Percentiles rank a stretch among this genome's conserved stretches.
phyloP scores from a whole-genome alignment of 2,888 invertebrate species.

The Agonopterix alstromeriana region DNA sequence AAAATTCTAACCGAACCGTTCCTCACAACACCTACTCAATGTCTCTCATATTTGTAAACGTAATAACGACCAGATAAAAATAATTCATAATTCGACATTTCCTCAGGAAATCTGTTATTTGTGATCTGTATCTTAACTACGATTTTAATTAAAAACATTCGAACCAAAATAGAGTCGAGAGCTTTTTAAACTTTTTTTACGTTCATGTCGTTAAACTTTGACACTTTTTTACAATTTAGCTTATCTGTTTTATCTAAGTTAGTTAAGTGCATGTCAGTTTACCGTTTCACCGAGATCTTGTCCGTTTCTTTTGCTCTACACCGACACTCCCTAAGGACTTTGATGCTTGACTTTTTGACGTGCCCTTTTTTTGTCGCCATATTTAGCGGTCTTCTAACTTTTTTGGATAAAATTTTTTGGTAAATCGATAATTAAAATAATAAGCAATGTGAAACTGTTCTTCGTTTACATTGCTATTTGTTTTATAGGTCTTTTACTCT shows the following conservation, averaged over 20 bases:
- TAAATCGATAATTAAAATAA: neutral
- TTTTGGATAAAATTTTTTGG: neutral
- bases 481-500: too few relatives aligned
- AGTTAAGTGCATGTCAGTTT: constrained; percentile 51
- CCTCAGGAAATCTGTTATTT: constrained; percentile 66
- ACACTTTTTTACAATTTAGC: constrained; percentile 53
- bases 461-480: too few relatives aligned
- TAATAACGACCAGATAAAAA: constrained; percentile 27
- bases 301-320: constrained; percentile 7
- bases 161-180: constrained; percentile 15
- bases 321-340: constrained; percentile 17
- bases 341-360: neutral
- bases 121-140: constrained; percentile 32
- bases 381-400: neutral
- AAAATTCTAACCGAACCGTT: neutral
- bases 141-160: constrained; percentile 59
- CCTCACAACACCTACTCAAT: neutral
- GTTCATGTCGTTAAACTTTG: constrained; percentile 54
- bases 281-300: constrained; percentile 9
- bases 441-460: neutral
- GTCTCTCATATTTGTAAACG: neutral
- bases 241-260: constrained; percentile 32
- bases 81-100: constrained; percentile 46
- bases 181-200: constrained; percentile 33
- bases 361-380: constrained; percentile 12